Percentiles rank a stretch among this genome's conserved stretches.
These are phyloP conservation scores for Smittia aterrima DNA, from an alignment of 2,888 invertebrate species.

Conservation along the genomic window DNA sequence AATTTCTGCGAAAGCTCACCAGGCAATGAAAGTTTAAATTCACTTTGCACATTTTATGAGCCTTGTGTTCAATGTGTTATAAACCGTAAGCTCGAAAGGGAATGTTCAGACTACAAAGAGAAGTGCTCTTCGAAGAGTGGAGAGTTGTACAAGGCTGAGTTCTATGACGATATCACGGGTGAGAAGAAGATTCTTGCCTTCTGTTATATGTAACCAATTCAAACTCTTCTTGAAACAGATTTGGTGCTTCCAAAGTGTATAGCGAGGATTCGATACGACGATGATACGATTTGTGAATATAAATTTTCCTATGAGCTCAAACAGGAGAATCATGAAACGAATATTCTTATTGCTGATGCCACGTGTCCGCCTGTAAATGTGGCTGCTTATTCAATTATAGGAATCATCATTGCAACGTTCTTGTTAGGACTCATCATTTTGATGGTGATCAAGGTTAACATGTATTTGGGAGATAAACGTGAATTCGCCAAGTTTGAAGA, in stretches of 20 bases:
- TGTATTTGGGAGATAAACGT: constrained; percentile 56
- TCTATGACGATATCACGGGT: constrained; percentile 47
- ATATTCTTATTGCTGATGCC: constrained; percentile 47
- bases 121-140: constrained; percentile 48
- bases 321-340: constrained; percentile 45
- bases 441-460: constrained; percentile 52
- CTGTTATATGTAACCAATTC: background rate
- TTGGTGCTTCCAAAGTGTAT: constrained; percentile 48
- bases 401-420: constrained; percentile 56
- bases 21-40: constrained; percentile 47
- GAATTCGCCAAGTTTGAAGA: constrained; percentile 58
- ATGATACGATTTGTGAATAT: constrained; percentile 50
- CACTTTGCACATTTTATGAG: constrained; percentile 51
- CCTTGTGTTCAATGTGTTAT: constrained; percentile 51
- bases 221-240: no score
- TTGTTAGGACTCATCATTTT: constrained; percentile 56
- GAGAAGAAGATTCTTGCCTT: constrained; percentile 5
- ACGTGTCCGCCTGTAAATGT: constrained; percentile 47
- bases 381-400: constrained; percentile 46
- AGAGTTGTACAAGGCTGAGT: constrained; percentile 47
- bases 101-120: constrained; percentile 45
- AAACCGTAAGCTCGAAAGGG: constrained; percentile 45
- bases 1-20: constrained; percentile 50
- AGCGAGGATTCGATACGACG: constrained; percentile 47
- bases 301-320: constrained; percentile 48